These are phyloP conservation scores for Progne subis DNA, from an alignment of 2,113 vertebrate genomes.

Conservation along the genomic window DNA sequence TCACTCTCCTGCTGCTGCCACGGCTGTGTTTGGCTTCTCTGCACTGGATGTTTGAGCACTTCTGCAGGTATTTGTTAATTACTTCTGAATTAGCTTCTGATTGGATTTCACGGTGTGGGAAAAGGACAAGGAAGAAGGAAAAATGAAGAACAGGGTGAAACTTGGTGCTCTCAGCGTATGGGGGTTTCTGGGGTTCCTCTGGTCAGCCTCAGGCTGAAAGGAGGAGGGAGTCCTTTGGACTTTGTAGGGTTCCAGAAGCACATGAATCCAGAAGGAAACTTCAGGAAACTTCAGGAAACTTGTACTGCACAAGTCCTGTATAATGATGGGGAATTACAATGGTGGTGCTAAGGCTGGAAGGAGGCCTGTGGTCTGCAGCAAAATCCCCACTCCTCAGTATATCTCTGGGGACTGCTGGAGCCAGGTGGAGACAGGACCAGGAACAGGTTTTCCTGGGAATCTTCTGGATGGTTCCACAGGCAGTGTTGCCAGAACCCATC, in stretches of 20 bases:
- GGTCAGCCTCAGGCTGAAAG: not conserved
- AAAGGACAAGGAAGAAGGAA: not conserved
- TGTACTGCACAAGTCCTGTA: not conserved
- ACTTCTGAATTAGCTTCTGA: not conserved
- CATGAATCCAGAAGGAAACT: not conserved
- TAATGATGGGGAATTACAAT: not conserved
- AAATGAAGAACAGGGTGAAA: not conserved
- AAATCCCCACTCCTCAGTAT: not conserved
- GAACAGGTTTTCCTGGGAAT: no score
- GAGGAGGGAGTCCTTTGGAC: not conserved
- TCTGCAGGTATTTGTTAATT: not conserved
- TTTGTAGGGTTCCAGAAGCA: not conserved
- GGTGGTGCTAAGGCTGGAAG: not conserved
- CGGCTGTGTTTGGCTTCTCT: not conserved
- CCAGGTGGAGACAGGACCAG: not conserved
- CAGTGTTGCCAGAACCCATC: not conserved
- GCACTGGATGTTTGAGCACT: not conserved
- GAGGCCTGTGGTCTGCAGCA: not conserved
- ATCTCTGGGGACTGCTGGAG: not conserved
- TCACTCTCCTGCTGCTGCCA: not conserved
- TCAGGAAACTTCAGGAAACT: not conserved
- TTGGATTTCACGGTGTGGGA: not conserved
- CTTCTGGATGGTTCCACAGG: not conserved
- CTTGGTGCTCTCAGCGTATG: not conserved
- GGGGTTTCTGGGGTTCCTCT: not conserved